Evolutionary conservation across 1,140 invertebrate genomes (phyloP).

Genomic region (Riptortus pedestris): DNA sequence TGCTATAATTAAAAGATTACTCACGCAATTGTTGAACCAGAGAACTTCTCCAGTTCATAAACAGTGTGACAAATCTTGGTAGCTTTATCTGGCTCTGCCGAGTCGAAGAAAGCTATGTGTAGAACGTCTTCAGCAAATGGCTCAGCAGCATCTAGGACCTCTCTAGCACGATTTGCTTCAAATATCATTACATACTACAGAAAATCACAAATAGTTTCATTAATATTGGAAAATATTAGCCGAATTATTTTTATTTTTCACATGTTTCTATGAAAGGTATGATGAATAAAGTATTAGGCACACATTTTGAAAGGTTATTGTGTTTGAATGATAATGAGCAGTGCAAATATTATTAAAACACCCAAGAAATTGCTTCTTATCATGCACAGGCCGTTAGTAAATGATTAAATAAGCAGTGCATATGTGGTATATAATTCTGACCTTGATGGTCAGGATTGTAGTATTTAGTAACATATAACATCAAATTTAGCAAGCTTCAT

Average conservation of each 20-base stretch:
- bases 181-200: constrained; percentile 33
- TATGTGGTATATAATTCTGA: too few species aligned
- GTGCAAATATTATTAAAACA: too few species aligned
- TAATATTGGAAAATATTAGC: background rate
- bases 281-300: background rate
- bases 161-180: constrained; percentile 30
- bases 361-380: too few species aligned
- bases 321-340: too few species aligned
- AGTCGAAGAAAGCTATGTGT: constrained; percentile 32
- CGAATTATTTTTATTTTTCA: background rate
- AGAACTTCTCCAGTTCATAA: constrained; percentile 29
- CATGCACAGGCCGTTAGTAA: too few species aligned
- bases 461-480: too few species aligned
- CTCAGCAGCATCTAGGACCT: constrained; percentile 29
- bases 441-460: too few species aligned
- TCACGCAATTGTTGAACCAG: too few species aligned
- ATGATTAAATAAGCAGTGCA: too few species aligned
- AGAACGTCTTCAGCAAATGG: constrained; percentile 31
- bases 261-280: background rate
- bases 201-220: background rate
- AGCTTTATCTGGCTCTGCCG: constrained; percentile 30
- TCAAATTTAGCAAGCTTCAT: too few species aligned
- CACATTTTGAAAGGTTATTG: background rate
- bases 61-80: constrained; percentile 27
- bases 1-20: too few species aligned